Percentiles rank a stretch among this genome's conserved stretches.
Conservation (phyloP, 2,797 vertebrate species). For the Staurois parvus region DNA sequence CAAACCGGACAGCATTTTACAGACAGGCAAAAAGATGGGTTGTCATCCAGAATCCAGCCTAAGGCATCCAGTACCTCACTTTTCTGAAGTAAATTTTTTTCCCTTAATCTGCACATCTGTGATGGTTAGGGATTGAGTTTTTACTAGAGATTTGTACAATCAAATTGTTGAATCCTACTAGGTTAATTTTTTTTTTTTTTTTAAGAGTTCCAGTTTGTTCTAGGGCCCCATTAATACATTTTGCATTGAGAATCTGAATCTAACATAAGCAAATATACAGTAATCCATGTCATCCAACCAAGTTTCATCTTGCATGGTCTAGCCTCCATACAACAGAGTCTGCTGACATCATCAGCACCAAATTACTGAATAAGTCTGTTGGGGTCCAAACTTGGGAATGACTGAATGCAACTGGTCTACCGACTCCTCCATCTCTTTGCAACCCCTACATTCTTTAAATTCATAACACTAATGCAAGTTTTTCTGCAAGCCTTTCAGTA, state of each 20-base stretch:
- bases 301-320: no score
- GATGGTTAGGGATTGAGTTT: background rate
- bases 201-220: no score
- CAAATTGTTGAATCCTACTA: background rate
- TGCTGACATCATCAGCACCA: no score
- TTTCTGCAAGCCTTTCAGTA: background rate
- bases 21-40: no score
- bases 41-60: no score
- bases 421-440: no score
- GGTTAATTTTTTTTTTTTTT: no score
- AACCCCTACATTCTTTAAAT: background rate
- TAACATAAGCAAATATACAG: background rate
- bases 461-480: constrained; percentile 13
- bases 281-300: no score
- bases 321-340: no score
- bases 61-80: background rate
- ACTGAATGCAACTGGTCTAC: background rate
- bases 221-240: background rate
- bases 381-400: background rate
- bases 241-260: background rate
- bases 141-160: background rate
- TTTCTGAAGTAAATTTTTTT: no score
- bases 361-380: background rate
- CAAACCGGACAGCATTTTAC: no score
- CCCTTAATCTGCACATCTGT: background rate